Evolutionary conservation across 2,797 vertebrate genomes (phyloP).

Genomic region (Ciconia nigra): DNA sequence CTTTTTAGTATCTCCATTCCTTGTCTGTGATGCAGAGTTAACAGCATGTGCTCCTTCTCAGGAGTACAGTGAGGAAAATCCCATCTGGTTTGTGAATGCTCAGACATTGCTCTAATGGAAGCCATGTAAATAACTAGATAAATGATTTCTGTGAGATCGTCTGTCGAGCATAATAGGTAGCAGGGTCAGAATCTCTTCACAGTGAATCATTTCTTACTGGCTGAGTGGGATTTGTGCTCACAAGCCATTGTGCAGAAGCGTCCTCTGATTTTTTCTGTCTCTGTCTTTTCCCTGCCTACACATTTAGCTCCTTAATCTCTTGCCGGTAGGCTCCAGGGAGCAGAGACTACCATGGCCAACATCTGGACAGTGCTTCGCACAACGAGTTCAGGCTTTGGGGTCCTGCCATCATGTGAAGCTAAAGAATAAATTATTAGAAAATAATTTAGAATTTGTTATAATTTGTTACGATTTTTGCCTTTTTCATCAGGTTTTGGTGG

Average conservation of each 20-base stretch:
- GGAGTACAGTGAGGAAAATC: background rate
- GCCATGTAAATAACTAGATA: slow-evolving; percentile 35
- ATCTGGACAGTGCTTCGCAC: background rate
- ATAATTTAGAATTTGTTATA: background rate
- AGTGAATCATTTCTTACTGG: background rate
- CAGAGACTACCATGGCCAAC: background rate
- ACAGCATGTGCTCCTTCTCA: background rate
- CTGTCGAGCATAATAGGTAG: background rate
- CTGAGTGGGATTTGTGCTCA: background rate
- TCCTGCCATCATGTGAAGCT: background rate
- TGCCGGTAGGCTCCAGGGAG: background rate
- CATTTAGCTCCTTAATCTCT: background rate
- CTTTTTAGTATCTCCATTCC: background rate
- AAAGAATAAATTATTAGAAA: background rate
- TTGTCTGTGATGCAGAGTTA: background rate
- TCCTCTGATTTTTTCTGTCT: background rate
- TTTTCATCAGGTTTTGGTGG: background rate
- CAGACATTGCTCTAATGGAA: background rate
- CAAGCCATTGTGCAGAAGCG: background rate
- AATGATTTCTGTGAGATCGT: background rate
- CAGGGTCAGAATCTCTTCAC: slow-evolving; percentile 24
- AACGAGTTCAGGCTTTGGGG: background rate
- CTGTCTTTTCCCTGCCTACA: background rate
- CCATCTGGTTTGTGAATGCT: slow-evolving; percentile 23
- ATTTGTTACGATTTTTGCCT: background rate